These are phyloP conservation scores for Eptatretus atami DNA, from an alignment of 2,797 vertebrate genomes.

Conservation along the genomic window DNA sequence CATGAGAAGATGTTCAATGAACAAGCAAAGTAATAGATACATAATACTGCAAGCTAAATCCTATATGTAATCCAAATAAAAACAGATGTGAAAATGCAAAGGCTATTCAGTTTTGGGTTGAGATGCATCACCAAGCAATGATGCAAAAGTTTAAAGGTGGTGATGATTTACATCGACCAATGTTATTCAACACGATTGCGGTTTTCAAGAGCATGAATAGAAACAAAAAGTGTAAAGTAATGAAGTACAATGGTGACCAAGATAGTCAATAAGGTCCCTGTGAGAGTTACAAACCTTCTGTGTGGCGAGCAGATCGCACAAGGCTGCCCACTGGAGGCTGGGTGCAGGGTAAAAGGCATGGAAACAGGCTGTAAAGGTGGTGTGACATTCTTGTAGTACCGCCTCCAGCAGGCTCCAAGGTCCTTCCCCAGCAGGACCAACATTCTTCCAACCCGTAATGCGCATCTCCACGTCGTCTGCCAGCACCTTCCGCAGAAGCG, in stretches of 20 bases:
- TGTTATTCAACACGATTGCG: background rate
- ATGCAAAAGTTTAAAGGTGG: background rate
- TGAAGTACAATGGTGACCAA: too few species aligned
- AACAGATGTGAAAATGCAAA: background rate
- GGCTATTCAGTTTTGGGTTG: background rate
- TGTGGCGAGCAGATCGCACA: constrained; percentile 60
- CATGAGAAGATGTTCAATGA: constrained; percentile 1
- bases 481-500: constrained; percentile 72
- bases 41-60: too few species aligned
- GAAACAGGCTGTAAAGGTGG: constrained; percentile 92
- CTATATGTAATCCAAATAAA: too few species aligned
- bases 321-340: constrained; percentile 80
- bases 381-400: constrained; percentile 86
- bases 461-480: constrained; percentile 93
- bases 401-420: constrained; percentile 70
- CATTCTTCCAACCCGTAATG: constrained; percentile 77
- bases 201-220: background rate
- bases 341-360: constrained; percentile 94
- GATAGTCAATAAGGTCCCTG: too few species aligned
- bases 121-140: background rate
- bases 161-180: too few species aligned
- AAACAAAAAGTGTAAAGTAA: background rate
- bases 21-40: background rate
- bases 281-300: too few species aligned
- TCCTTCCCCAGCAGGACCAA: constrained; percentile 75